Conservation (phyloP, 2,888 invertebrate species). For the Euproctis similis region DNA sequence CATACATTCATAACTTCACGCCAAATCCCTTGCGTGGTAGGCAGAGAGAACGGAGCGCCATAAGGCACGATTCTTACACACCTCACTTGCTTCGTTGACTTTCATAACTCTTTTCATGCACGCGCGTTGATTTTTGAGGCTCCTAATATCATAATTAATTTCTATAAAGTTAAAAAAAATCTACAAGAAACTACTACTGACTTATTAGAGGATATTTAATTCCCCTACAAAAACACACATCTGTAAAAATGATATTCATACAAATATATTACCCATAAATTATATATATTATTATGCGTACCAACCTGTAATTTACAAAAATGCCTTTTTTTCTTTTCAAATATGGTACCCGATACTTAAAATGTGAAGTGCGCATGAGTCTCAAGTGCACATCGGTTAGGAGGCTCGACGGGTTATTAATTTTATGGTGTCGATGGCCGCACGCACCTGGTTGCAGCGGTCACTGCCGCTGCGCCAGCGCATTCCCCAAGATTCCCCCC, state of each 20-base stretch:
- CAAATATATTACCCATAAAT: background rate
- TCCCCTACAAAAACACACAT: too few species aligned
- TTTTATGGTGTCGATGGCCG: conserved; percentile 76
- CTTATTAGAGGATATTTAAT: too few species aligned
- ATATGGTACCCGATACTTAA: conserved; percentile 16
- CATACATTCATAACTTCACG: too few species aligned
- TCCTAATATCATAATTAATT: too few species aligned
- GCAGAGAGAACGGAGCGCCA: too few species aligned
- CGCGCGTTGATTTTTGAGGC: too few species aligned
- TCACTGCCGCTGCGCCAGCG: conserved; percentile 56
- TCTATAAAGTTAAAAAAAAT: too few species aligned
- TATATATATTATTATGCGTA: conserved; percentile 1
- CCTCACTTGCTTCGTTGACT: too few species aligned
- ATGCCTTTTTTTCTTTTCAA: conserved; percentile 9
- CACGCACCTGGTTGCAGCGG: conserved; percentile 68
- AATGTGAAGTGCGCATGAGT: conserved; percentile 48
- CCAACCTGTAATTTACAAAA: background rate
- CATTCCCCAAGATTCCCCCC: conserved; percentile 24
- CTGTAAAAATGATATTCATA: background rate
- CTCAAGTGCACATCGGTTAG: conserved; percentile 63
- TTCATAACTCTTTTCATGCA: too few species aligned
- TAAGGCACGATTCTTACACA: too few species aligned
- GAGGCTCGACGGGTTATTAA: conserved; percentile 72
- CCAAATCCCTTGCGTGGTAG: too few species aligned
- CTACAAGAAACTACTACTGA: too few species aligned